Evolutionary conservation across 2,797 vertebrate species (phyloP).

Genomic region (Onychomys leucogaster): DNA sequence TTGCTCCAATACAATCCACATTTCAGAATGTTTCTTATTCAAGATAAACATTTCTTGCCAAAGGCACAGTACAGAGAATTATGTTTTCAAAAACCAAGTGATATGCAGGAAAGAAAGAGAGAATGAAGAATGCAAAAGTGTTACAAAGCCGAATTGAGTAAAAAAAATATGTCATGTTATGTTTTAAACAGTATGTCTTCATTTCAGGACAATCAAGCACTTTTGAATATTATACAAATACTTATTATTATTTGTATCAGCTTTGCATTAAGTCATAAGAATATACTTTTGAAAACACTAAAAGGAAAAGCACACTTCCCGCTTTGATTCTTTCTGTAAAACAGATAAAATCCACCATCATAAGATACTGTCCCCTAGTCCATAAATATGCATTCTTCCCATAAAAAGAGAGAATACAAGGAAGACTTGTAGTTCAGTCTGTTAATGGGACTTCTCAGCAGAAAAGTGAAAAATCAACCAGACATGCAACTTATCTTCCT

Average conservation of each 20-base stretch:
- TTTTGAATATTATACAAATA: conserved; percentile 71
- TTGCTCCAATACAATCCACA: conserved; percentile 79
- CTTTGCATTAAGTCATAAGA: conserved; percentile 38
- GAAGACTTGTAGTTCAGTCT: not conserved
- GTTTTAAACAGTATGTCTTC: conserved; percentile 62
- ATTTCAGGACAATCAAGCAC: conserved; percentile 60
- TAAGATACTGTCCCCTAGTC: not conserved
- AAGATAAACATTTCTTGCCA: conserved; percentile 74
- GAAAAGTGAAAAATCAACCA: not conserved
- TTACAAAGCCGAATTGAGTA: conserved; percentile 65
- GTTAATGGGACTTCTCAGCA: not conserved
- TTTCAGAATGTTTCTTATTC: conserved; percentile 71
- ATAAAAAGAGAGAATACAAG: not conserved
- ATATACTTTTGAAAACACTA: not conserved
- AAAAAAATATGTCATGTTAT: conserved; percentile 66
- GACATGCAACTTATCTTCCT: not conserved
- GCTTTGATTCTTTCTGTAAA: conserved; percentile 26
- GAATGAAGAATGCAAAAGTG: conserved; percentile 81
- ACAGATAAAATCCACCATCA: not conserved
- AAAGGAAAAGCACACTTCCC: not conserved
- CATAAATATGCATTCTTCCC: not conserved
- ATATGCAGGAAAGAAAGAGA: conserved; percentile 81
- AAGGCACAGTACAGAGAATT: conserved; percentile 84
- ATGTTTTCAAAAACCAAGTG: conserved; percentile 81
- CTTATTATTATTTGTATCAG: conserved; percentile 77